A percentile compares a stretch with the other conserved stretches of the same genome.
These are phyloP conservation scores for Drosophila buzzatii DNA, from an alignment of 2,888 invertebrate species.

Conservation along the genomic window DNA sequence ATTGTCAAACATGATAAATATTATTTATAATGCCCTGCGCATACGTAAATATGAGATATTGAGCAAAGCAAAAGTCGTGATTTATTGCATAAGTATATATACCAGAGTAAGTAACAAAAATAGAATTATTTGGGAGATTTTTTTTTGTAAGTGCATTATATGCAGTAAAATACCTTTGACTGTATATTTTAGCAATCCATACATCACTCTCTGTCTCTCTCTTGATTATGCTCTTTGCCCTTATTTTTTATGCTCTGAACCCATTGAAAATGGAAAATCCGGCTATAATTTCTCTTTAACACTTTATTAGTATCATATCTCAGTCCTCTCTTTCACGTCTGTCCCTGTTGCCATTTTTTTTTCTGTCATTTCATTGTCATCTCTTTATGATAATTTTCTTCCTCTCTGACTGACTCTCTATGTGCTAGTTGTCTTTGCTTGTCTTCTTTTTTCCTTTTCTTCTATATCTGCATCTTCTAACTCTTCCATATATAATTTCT, in stretches of 20 bases:
- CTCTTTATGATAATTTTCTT: neutral
- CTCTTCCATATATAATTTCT: too few species aligned
- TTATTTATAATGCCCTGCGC: neutral
- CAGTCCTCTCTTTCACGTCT: neutral
- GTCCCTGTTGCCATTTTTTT: neutral
- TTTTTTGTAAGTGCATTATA: neutral
- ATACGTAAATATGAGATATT: neutral
- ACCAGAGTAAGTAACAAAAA: neutral
- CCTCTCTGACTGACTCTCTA: neutral
- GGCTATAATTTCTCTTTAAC: too few species aligned
- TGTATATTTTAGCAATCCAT: neutral
- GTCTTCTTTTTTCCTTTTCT: neutral
- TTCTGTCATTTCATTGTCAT: neutral
- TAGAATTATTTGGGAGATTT: neutral
- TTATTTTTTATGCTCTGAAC: too few species aligned
- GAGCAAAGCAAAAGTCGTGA: neutral
- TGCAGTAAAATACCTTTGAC: neutral
- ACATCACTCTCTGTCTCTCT: neutral
- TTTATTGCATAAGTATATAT: neutral
- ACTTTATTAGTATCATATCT: neutral
- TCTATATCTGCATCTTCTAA: too few species aligned
- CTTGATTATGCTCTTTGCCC: too few species aligned
- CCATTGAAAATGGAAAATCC: too few species aligned
- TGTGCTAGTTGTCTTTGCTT: neutral
- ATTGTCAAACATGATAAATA: constrained; percentile 3